phyloP scores from a whole-genome alignment of 2,888 invertebrate genomes.

The Cataglyphis cursor region DNA sequence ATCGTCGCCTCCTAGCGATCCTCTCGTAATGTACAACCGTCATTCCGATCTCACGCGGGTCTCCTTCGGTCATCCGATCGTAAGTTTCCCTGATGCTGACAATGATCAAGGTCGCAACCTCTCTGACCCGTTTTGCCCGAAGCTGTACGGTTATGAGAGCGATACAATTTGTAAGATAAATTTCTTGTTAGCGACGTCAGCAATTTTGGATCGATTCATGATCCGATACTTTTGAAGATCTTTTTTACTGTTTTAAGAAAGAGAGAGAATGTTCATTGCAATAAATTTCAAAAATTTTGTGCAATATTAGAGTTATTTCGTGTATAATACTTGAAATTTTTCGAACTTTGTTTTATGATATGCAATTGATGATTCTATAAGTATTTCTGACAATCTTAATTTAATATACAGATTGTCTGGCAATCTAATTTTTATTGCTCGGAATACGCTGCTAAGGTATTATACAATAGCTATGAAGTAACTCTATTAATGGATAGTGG shows the following conservation, averaged over 20 bases:
- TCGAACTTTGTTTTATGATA: neutral
- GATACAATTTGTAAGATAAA: constrained; percentile 48
- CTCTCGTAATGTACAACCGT: constrained; percentile 47
- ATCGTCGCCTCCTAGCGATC: constrained; percentile 60
- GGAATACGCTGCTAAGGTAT: neutral
- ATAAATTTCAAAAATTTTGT: neutral
- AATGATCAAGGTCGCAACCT: constrained; percentile 48
- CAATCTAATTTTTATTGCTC: neutral
- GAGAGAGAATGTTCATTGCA: neutral
- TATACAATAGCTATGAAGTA: neutral
- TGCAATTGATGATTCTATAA: neutral
- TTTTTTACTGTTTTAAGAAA: neutral
- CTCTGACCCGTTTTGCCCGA: constrained; percentile 27
- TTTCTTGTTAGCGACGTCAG: constrained; percentile 44
- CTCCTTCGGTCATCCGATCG: constrained; percentile 47
- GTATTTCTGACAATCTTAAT: neutral
- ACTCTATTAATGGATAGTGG: neutral
- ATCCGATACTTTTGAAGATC: neutral
- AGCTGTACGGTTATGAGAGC: constrained; percentile 31
- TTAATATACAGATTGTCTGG: neutral
- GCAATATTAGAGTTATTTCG: neutral
- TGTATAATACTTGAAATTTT: neutral
- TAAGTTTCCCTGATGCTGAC: constrained; percentile 37
- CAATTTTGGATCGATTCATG: constrained; percentile 6
- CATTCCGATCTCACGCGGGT: constrained; percentile 54